phyloP scores from a whole-genome alignment of 2,797 vertebrate genomes.

The Trachurus trachurus region DNA sequence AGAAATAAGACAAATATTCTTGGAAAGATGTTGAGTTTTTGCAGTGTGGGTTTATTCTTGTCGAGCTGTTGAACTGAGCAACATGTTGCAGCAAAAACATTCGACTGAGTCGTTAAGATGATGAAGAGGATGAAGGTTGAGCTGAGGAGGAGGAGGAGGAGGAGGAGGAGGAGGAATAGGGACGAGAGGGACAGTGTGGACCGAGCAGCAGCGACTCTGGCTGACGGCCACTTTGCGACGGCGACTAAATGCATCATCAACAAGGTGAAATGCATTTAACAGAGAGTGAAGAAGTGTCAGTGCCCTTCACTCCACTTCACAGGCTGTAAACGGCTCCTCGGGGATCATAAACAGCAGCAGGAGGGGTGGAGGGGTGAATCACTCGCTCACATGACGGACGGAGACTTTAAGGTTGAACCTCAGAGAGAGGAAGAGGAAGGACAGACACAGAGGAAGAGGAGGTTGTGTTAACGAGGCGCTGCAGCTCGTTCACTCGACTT shows the following conservation, averaged over 20 bases:
- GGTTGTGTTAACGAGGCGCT: no score
- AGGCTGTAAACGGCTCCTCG: slow-evolving; percentile 1
- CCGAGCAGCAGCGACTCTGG: slow-evolving; percentile 11
- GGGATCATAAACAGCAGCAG: slow-evolving; percentile 22
- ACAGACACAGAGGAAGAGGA: no score
- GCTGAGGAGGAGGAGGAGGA: background rate
- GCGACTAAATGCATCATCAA: slow-evolving; percentile 34
- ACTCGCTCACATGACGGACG: background rate
- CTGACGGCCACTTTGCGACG: slow-evolving; percentile 3
- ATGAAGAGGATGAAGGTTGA: background rate
- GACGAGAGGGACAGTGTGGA: background rate
- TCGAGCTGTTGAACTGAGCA: no score
- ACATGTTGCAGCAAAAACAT: background rate
- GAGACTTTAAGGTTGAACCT: background rate
- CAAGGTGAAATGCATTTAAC: slow-evolving; percentile 55
- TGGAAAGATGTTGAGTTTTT: no score
- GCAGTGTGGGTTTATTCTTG: no score
- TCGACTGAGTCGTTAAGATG: background rate
- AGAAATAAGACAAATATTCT: no score
- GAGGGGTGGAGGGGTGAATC: background rate
- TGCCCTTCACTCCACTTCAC: slow-evolving; percentile 4
- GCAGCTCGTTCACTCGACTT: no score
- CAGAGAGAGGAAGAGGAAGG: no score
- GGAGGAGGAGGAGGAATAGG: background rate
- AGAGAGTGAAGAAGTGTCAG: slow-evolving; percentile 30